Evolutionary conservation across 1,140 invertebrate genomes (phyloP), one percentile per base, ranked within the genome.

Genomic region (Capitella teleta): DNA sequence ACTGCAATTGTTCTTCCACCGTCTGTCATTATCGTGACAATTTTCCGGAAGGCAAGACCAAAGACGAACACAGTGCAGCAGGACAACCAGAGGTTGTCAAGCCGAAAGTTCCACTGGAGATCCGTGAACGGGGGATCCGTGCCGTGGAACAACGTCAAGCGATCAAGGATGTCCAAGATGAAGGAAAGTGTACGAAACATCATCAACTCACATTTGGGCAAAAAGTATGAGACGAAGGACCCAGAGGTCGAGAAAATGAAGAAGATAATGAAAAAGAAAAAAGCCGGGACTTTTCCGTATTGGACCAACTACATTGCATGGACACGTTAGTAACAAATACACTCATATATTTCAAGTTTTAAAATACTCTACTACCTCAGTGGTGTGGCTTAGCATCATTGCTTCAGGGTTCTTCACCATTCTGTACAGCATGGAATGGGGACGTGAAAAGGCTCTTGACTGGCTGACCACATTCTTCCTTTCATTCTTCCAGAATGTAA

Each of bases 361-460:
- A n/a, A n/a, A n/a, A n/a, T n/a, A n/a, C n/a, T n/a, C n/a, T n/a
- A n/a, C n/a, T n/a, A n/a, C 41, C 47, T 28, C 53, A 69, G 65
- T 63, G 50, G 63, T 58, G 41, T 63, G 66, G 47, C 53, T 64
- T 2, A 64, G 61, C 45, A 57, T 70, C 23, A 47, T 61, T 10
- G 41, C 50, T 0, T 60, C 66, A 0, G 67, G 57, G 12, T 72
- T 72, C 51, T 72, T 72, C 51, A 68, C 66, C 2, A 64, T 72
- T 28, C 58, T 73, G 5, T 73, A 68, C 59, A 70, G 66, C 47
- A 65, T 73, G 64, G 50, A 73, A 53, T 73, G 70, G 70, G 70
- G 70, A 3, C 59, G 56, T 53, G 57, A 68, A 43, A 68, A 69
- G 34, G 60, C 70, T 3, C 59, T 68, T 34, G 67, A 70, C 32